A percentile compares a stretch with the other conserved stretches of the same genome.
Conservation (phyloP, 1,140 invertebrate species). For the Teleogryllus occipitalis region DNA sequence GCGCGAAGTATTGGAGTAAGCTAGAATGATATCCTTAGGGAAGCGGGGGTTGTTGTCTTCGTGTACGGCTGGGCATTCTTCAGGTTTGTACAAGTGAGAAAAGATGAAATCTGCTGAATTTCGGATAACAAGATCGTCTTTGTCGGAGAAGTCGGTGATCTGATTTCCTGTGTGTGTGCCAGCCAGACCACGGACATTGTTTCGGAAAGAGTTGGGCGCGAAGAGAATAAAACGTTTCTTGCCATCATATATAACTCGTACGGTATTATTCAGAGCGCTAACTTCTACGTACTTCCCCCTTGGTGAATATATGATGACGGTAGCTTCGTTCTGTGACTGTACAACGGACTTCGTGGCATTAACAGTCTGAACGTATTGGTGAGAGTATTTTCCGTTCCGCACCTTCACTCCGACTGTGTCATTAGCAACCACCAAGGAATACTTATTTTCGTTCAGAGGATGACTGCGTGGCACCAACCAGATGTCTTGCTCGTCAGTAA, state of each 20-base stretch:
- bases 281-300: too few relatives aligned
- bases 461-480: too few relatives aligned
- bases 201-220: slow-evolving; percentile 14
- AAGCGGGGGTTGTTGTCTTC: background rate
- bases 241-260: background rate
- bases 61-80: background rate
- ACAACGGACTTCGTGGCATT: background rate
- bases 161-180: slow-evolving; percentile 49
- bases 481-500: background rate
- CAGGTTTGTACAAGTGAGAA: background rate
- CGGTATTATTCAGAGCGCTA: background rate
- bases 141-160: slow-evolving; percentile 47
- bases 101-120: slow-evolving; percentile 40
- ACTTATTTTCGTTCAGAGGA: too few relatives aligned
- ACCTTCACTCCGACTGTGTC: background rate
- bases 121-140: slow-evolving; percentile 43
- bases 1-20: background rate
- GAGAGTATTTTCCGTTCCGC: background rate
- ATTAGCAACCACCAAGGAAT: background rate
- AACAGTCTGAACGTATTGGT: background rate
- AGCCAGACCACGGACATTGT: slow-evolving; percentile 50
- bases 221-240: background rate
- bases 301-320: background rate
- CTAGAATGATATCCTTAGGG: background rate
- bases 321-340: background rate